Evolutionary conservation across 2,888 invertebrate species (phyloP), one percentile per base, ranked within the genome.

Genomic region (Argynnis bischoffii): DNA sequence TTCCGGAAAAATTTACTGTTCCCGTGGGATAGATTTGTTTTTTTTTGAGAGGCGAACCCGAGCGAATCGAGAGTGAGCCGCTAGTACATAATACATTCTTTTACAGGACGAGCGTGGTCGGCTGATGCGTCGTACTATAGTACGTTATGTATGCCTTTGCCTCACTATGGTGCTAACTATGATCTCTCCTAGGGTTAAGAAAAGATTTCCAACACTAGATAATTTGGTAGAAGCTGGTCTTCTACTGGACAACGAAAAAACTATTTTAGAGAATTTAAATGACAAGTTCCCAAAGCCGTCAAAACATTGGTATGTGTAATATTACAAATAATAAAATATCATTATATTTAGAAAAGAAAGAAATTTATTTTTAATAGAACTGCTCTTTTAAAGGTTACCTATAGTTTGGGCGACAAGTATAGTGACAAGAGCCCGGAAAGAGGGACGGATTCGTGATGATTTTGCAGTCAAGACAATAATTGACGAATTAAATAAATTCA

Each of bases 381-480:
- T 13, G 16, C 5, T 59, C 0, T 59, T 56, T 59, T 47, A 21
- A 41, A 95, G 94, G 94, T 89, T 98, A 78, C 98, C 98, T 11
- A 96, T 98, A 72, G 97, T 97, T 14, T 98, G 98, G 98, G 97
- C 97, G 0, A 95, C 97, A 1, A 97, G 97, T 85, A 97, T 98
- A 77, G 96, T 98, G 69, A 97, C 97, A 0, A 91, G 97, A 73
- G 97, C 98, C 4, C 94, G 97, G n/a, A 97, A 97, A 81, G 98
- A 98, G 87, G 97, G 97, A 16, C 93, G 97, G 76, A 97, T 98
- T 80, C 94, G 97, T 70, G 97, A 97, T 77, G 98, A 98, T 86
- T 98, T 98, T 81, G 98, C 98, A 0, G 97, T 98, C 0, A 97
- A 98, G 84, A 98, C 98, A 5, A 95, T 98, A 64, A 95, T 97